A percentile compares a stretch with the other conserved stretches of the same genome.
Evolutionary conservation across 2,113 vertebrate genomes (phyloP).

Genomic region (Cebus imitator): DNA sequence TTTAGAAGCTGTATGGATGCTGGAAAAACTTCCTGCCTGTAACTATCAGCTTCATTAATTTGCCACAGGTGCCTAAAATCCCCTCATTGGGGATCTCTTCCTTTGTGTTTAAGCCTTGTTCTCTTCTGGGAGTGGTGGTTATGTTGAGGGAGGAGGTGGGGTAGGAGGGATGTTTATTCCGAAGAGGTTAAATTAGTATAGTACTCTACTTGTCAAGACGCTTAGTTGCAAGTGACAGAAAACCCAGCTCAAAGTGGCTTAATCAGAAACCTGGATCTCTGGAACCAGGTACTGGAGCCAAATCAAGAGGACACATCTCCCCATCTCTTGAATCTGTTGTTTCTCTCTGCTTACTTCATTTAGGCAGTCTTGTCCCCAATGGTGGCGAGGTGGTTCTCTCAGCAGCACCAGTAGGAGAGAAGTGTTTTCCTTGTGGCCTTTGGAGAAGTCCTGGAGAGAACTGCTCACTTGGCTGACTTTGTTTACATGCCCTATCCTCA

Average conservation of each 20-base stretch:
- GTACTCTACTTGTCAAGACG: neutral
- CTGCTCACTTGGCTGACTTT: neutral
- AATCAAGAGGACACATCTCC: neutral
- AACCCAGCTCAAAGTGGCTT: neutral
- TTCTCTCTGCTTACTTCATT: neutral
- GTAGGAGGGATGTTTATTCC: neutral
- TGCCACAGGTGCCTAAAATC: neutral
- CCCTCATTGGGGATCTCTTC: neutral
- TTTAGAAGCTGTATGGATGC: neutral
- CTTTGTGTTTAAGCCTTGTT: neutral
- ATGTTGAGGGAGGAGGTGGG: neutral
- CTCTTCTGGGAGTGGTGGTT: neutral
- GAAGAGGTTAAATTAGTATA: neutral
- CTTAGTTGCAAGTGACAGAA: neutral
- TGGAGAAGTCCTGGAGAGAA: neutral
- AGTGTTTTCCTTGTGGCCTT: neutral
- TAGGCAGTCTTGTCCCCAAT: neutral
- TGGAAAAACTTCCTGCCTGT: neutral
- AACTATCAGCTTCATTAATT: neutral
- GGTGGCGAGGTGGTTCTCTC: neutral
- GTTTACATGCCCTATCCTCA: rapidly evolving
- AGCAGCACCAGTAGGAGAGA: neutral
- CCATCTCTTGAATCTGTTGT: neutral
- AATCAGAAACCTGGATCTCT: neutral
- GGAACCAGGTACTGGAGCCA: neutral